Percentiles rank a stretch among this genome's conserved stretches.
Evolutionary conservation across 2,113 vertebrate genomes (phyloP).

Genomic region (Bubo scandiacus): DNA sequence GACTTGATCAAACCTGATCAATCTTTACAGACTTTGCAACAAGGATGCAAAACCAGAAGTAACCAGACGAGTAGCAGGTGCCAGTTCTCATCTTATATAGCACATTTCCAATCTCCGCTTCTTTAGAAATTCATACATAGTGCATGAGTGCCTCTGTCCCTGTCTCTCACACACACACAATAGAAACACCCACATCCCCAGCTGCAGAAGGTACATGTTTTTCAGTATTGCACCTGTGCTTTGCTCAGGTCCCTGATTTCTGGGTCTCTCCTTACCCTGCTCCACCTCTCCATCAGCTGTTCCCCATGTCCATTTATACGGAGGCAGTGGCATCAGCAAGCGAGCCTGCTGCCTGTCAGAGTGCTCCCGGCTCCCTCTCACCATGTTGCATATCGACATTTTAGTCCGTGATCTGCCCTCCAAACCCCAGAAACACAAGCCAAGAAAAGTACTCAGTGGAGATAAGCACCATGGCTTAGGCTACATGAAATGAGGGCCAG

Average conservation of each 20-base stretch:
- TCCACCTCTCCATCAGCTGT: neutral
- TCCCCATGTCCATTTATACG: neutral
- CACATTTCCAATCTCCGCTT: neutral
- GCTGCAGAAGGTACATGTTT: neutral
- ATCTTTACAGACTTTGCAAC: neutral
- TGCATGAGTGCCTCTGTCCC: neutral
- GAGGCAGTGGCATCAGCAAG: neutral
- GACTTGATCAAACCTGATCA: neutral
- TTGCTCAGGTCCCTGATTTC: neutral
- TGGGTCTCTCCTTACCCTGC: neutral
- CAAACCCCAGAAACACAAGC: neutral
- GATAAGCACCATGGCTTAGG: neutral
- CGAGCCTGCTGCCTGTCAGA: neutral
- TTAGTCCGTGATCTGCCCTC: constrained; percentile 13
- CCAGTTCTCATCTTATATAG: neutral
- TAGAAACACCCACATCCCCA: constrained; percentile 3
- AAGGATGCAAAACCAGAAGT: neutral
- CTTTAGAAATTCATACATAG: constrained; percentile 21
- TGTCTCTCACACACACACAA: neutral
- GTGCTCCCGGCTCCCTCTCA: neutral
- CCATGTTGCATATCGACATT: constrained; percentile 42
- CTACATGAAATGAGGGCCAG: neutral
- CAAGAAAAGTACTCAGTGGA: constrained; percentile 3
- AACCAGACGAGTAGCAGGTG: neutral
- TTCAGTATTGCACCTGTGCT: neutral